These are phyloP conservation scores for Vidua chalybeata DNA, from an alignment of 2,113 vertebrate species.

Conservation along the genomic window DNA sequence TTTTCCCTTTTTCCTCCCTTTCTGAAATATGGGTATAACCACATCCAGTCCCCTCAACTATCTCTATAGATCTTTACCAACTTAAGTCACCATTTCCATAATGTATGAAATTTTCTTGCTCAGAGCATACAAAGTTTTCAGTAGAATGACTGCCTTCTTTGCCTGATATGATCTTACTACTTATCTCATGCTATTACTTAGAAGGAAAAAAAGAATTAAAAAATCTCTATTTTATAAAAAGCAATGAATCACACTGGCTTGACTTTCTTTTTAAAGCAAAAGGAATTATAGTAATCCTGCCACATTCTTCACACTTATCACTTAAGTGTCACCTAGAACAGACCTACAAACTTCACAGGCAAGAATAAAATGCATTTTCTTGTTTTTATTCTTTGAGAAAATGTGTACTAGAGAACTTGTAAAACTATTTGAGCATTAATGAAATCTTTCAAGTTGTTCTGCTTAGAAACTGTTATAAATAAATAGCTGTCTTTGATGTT, in stretches of 20 bases:
- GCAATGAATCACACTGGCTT: neutral
- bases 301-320: neutral
- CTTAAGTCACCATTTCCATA: neutral
- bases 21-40: neutral
- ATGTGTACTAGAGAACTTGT: neutral
- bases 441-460: neutral
- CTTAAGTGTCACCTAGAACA: neutral
- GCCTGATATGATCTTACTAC: neutral
- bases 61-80: neutral
- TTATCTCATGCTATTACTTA: neutral
- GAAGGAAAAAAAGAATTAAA: neutral
- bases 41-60: neutral
- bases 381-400: neutral
- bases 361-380: neutral
- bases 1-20: neutral
- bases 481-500: neutral
- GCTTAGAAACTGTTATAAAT: neutral
- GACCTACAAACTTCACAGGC: neutral
- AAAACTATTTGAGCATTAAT: neutral
- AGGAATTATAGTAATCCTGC: neutral
- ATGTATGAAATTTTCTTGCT: neutral
- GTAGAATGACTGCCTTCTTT: neutral
- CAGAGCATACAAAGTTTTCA: neutral
- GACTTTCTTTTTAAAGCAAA: neutral
- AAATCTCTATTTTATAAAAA: neutral